Evolutionary conservation across 1,140 invertebrate genomes (phyloP), one percentile per base, ranked within the genome.

Genomic region (Euglossa dilemma): DNA sequence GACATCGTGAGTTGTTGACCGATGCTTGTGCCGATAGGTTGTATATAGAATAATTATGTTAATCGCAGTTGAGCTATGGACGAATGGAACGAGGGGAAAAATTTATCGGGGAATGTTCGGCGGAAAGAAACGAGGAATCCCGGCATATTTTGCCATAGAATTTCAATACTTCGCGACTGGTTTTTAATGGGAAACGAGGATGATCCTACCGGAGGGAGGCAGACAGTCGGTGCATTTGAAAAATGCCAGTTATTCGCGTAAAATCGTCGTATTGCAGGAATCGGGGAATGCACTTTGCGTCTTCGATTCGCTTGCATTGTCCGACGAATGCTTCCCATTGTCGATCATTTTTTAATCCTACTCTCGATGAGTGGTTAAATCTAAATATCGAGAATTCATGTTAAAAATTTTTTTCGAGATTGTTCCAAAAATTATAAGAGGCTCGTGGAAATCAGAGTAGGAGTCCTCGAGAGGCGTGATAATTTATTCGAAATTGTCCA

Each of bases 151-250:
- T n/a, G 6, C 18, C n/a, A 8, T 20, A 14, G 23, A 66, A 28
- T 78, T 23, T 57, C 61, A 8, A 20, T 25, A 56, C 18, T 36
- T 56, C 18, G 43, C 43, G 57, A 43, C 63, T 67, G 14, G 63
- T 66, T 75, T 76, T 73, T 76, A 82, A 76, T 67, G 52, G 50
- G 61, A 76, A 76, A n/a, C 14, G 18, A 45, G 36, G 52, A 14
- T 70, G 57, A n/a, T 14, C 11, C 47, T 25, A 6, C 3, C 56
- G 25, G 25, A 12, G n/a, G 12, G 59, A 66, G 6, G 12, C 23
- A 23, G 16, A 5, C 9, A 67, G 36, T 16, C n/a, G 9, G 18
- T 11, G 43, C 18, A n/a, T 8, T 57, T 18, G 64, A 25, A 69
- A 70, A 78, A 70, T 70, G 52, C 64, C 2, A n/a, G 23, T 12